Base-by-base conservation (phyloP, 2,888 invertebrate genomes). In the Chydorus sphaericus region DNA sequence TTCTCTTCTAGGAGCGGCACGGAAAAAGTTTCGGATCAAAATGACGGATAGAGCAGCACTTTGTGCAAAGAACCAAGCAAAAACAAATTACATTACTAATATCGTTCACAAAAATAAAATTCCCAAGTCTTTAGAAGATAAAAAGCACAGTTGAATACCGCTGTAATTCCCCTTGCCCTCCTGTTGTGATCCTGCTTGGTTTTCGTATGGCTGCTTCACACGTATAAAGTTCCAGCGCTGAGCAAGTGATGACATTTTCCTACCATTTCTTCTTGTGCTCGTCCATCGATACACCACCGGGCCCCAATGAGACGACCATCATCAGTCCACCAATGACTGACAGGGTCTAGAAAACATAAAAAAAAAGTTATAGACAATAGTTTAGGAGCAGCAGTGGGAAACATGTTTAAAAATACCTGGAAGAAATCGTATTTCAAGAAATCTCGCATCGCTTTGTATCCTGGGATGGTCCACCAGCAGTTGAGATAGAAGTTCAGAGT, bases 341-440 rank as follows among this genome's bases (percentile, higher is more conserved):
- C 66, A 97, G 76, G 39, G 98, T 99, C 88, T 98, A 81, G 59
- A 86, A 86, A 60, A 62, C 63, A 61, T 62, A 62, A 58, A 49
- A 18, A 10, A 20, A 26, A 29, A 14, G 38, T 7, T 14, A 2
- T 7, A 38, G 16, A 1, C 38, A 7, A 38, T n/a, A n/a, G n/a
- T n/a, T n/a, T n/a, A 14, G n/a, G n/a, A 2, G n/a, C 52, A 16
- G 4, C 51, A 14, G 51, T 30, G 11, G n/a, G 14, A 16, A 53
- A 3, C 37, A 53, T 54, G 14, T n/a, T 53, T 30, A 18, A 23
- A 18, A 20, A 28, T 71, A 90, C 91, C 82, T 98, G 98, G 85
- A 99, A 99, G 78, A 99, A 99, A 74, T 99, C 98, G 69, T 99
- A 99, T 78, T 99, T 99, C 63, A 99, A 83, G 77, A 98, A 99